These are phyloP conservation scores for Leucoptera coffeella DNA, from an alignment of 2,888 invertebrate genomes.

Conservation along the genomic window DNA sequence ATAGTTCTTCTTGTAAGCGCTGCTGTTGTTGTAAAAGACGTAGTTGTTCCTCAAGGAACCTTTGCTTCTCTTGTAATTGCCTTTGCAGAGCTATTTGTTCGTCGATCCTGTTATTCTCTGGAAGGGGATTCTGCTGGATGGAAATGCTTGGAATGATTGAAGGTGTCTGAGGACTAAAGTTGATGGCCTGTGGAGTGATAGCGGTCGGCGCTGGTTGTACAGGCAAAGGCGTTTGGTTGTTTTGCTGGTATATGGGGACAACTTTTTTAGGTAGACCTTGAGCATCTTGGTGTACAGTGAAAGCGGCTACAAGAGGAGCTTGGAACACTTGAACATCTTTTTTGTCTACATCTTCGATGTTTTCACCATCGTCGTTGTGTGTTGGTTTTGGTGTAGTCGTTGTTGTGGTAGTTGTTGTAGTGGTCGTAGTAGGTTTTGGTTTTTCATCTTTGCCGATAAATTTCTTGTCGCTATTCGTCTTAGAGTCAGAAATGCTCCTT, in stretches of 20 bases:
- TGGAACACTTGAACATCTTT: constrained; percentile 73
- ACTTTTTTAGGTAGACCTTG: constrained; percentile 73
- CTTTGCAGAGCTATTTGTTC: constrained; percentile 33
- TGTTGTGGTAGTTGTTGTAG: constrained; percentile 40
- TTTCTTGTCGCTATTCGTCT: constrained; percentile 11
- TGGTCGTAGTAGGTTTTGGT: constrained; percentile 20
- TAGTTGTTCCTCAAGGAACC: constrained; percentile 64
- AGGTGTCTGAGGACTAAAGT: constrained; percentile 2
- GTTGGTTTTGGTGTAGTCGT: constrained; percentile 62
- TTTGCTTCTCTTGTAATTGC: constrained; percentile 61
- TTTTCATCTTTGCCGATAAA: not conserved
- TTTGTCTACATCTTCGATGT: constrained; percentile 61
- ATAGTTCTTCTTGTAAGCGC: constrained; percentile 61
- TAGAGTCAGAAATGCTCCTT: constrained; percentile 24
- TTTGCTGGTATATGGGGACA: constrained; percentile 61
- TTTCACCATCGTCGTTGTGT: constrained; percentile 61
- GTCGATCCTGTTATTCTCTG: constrained; percentile 11
- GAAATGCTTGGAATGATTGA: constrained; percentile 11
- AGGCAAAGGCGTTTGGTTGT: constrained; percentile 9
- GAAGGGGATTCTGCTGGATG: constrained; percentile 12
- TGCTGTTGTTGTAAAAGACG: constrained; percentile 60
- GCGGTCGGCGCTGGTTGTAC: not conserved
- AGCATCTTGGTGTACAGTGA: constrained; percentile 79
- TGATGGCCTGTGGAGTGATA: not conserved
- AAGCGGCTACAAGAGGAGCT: constrained; percentile 77